phyloP scores from a whole-genome alignment of 2,797 vertebrate genomes.

The Yasuhikotakia modesta region DNA sequence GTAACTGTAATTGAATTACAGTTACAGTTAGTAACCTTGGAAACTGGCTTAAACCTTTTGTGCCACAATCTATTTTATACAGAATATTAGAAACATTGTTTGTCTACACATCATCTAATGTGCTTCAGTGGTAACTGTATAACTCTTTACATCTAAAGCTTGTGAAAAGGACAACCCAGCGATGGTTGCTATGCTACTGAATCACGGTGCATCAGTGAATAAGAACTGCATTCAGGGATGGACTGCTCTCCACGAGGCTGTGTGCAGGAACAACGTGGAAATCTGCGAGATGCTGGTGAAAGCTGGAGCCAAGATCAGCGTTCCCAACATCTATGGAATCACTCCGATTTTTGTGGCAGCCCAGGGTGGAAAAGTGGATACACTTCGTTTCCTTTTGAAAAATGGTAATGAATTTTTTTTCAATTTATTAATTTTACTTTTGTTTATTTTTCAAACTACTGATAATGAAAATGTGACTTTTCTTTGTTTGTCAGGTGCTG shows the following conservation, averaged over 20 bases:
- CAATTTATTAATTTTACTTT: no score
- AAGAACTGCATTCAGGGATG: slow-evolving; percentile 84
- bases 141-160: slow-evolving; percentile 71
- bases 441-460: not conserved
- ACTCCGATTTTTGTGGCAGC: slow-evolving; percentile 88
- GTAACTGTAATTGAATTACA: no score
- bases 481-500: slow-evolving; percentile 77
- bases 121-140: not conserved
- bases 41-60: no score
- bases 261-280: slow-evolving; percentile 82
- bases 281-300: slow-evolving; percentile 87
- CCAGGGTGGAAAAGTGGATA: slow-evolving; percentile 83
- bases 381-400: slow-evolving; percentile 84
- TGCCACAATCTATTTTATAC: no score
- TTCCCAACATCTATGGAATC: slow-evolving; percentile 84
- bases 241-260: slow-evolving; percentile 89
- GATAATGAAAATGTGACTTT: not conserved
- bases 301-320: slow-evolving; percentile 85
- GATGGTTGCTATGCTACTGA: slow-evolving; percentile 79
- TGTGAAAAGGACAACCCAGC: slow-evolving; percentile 83
- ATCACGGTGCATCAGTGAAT: slow-evolving; percentile 78
- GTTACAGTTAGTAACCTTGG: no score
- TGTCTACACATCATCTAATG: not conserved
- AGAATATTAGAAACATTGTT: not conserved
- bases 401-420: no score